Evolutionary conservation across 2,888 invertebrate genomes (phyloP).

Genomic region (Nemotelus pantherinus): DNA sequence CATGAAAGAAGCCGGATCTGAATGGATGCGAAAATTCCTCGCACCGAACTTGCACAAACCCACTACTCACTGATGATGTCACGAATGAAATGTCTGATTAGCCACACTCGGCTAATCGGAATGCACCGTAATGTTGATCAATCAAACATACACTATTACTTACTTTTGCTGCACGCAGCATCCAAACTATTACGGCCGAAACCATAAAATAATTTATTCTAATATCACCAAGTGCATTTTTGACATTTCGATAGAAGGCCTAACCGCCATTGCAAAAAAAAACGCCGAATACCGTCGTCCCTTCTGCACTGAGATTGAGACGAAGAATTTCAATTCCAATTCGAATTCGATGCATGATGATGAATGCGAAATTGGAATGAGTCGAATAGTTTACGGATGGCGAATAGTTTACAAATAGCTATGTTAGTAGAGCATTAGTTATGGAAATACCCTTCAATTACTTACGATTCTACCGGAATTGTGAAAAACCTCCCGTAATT

Average conservation of each 20-base stretch:
- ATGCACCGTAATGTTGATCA: too few relatives aligned
- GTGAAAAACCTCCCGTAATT: constrained; percentile 37
- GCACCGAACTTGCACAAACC: constrained; percentile 1
- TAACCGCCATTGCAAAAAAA: constrained; percentile 44
- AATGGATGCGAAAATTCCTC: constrained; percentile 22
- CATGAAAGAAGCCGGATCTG: constrained; percentile 23
- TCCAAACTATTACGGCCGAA: too few relatives aligned
- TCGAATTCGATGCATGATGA: too few relatives aligned
- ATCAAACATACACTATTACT: too few relatives aligned
- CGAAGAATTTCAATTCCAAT: too few relatives aligned
- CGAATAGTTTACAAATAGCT: too few relatives aligned
- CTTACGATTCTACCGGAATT: constrained; percentile 38
- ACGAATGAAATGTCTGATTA: constrained; percentile 22
- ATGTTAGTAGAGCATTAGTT: too few relatives aligned
- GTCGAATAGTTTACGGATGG: too few relatives aligned
- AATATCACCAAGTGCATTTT: constrained; percentile 27
- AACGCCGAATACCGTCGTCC: constrained; percentile 34
- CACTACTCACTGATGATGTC: constrained; percentile 33
- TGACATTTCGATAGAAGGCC: constrained; percentile 35
- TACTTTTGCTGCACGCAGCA: too few relatives aligned
- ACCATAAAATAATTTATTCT: not conserved
- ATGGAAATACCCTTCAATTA: not conserved
- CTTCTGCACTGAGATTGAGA: not conserved
- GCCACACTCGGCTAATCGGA: not conserved
- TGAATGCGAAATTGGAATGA: too few relatives aligned